A percentile compares a stretch with the other conserved stretches of the same genome.
phyloP scores from a whole-genome alignment of 1,140 invertebrate species.

The Brachionus rotundiformis region DNA sequence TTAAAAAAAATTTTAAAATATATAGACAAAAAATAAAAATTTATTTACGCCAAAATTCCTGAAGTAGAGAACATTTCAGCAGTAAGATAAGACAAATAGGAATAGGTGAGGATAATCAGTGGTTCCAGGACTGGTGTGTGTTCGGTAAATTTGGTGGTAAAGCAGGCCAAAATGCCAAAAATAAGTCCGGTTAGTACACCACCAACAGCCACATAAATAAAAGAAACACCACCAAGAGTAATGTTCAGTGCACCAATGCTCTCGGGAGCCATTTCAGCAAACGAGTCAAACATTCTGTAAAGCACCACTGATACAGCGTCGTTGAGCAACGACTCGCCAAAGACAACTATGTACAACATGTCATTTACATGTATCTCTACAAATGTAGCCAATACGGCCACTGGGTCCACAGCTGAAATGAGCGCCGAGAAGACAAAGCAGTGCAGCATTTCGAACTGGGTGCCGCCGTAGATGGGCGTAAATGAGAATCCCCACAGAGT shows the following conservation, averaged over 20 bases:
- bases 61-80: constrained; percentile 98
- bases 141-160: constrained; percentile 91
- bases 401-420: constrained; percentile 65
- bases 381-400: constrained; percentile 85
- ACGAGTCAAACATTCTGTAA: constrained; percentile 64
- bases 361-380: constrained; percentile 98
- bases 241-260: constrained; percentile 68
- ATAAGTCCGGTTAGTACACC: constrained; percentile 89
- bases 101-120: constrained; percentile 96
- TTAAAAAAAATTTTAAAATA: too few species aligned
- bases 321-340: constrained; percentile 95
- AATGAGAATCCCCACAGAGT: constrained; percentile 52
- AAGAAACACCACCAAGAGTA: constrained; percentile 79
- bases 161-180: constrained; percentile 89
- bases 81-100: constrained; percentile 91
- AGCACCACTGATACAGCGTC: constrained; percentile 66
- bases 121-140: constrained; percentile 96
- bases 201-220: constrained; percentile 88
- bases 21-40: neutral
- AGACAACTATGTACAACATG: constrained; percentile 96
- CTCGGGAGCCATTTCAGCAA: constrained; percentile 59
- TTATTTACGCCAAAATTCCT: constrained; percentile 72
- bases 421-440: constrained; percentile 71
- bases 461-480: constrained; percentile 37
- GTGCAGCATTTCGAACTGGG: constrained; percentile 48